A percentile compares a stretch with the other conserved stretches of the same genome.
Conservation (phyloP, 1,140 invertebrate genomes). For the Bradynema listronoti region DNA sequence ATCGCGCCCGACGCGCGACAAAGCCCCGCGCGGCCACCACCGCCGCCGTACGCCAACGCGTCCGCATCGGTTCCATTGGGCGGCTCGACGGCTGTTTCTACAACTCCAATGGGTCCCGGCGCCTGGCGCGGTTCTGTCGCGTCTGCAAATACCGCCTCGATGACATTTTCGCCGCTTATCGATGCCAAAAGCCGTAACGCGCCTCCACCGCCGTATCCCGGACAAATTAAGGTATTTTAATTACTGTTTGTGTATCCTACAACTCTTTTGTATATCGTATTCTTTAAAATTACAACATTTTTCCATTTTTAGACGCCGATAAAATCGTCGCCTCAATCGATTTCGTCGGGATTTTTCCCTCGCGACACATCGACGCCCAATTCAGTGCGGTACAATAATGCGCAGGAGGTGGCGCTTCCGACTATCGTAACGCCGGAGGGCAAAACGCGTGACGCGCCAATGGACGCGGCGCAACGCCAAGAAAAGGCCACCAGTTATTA, state of each 20-base stretch:
- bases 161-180: no score
- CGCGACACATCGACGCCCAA: slow-evolving; percentile 24
- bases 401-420: neutral
- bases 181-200: neutral
- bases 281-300: neutral
- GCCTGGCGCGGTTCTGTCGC: no score
- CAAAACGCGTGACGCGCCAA: neutral
- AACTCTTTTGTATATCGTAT: neutral
- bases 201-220: neutral
- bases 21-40: no score
- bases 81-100: no score
- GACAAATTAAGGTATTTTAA: neutral
- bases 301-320: slow-evolving; percentile 1
- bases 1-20: no score
- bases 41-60: no score
- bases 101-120: no score
- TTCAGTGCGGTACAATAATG: neutral
- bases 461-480: slow-evolving; percentile 24
- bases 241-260: neutral
- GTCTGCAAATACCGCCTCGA: no score
- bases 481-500: slow-evolving; percentile 38
- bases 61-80: no score
- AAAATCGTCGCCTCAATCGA: neutral
- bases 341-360: slow-evolving; percentile 4
- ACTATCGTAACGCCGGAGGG: slow-evolving; percentile 6